phyloP scores from a whole-genome alignment of 30 jellyfish, hydroid and myxozoan species.

The Aurelia coerulea region DNA sequence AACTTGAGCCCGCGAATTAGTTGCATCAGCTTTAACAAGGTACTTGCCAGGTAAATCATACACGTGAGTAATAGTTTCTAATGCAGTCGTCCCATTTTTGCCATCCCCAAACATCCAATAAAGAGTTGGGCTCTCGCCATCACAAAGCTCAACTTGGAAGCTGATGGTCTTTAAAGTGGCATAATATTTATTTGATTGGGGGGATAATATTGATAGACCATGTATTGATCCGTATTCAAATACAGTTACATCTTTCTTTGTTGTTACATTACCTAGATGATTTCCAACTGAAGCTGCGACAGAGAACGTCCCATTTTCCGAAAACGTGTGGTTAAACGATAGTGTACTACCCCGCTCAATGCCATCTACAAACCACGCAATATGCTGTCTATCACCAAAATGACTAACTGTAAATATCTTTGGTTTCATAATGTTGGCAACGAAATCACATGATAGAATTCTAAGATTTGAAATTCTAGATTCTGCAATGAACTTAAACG shows the following conservation, averaged over 20 bases:
- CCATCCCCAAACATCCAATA: conserved; percentile 66
- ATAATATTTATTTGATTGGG: not conserved
- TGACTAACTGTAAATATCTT: not conserved
- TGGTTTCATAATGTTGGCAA: conserved; percentile 16
- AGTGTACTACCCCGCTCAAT: not conserved
- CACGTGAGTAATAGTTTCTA: conserved; percentile 4
- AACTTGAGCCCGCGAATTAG: conserved; percentile 1
- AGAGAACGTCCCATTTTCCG: conserved; percentile 31
- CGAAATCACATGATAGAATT: conserved; percentile 17
- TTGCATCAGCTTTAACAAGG: conserved; percentile 9
- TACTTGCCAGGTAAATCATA: conserved; percentile 21
- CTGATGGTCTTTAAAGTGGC: conserved; percentile 5
- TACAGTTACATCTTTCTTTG: conserved; percentile 13
- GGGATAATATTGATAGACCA: conserved; percentile 30
- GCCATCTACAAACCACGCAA: conserved; percentile 32
- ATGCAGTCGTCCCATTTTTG: not conserved
- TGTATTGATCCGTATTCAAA: conserved; percentile 49
- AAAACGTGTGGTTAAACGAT: not conserved
- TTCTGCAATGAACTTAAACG: conserved; percentile 8
- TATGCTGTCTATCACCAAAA: conserved; percentile 5
- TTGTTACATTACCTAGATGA: not conserved
- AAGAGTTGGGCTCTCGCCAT: conserved; percentile 31
- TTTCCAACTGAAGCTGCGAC: conserved; percentile 19
- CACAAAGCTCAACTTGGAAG: conserved; percentile 23
- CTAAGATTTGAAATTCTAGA: not conserved